Conservation (phyloP, 1,140 invertebrate genomes). For the Doryteuthis pealeii region DNA sequence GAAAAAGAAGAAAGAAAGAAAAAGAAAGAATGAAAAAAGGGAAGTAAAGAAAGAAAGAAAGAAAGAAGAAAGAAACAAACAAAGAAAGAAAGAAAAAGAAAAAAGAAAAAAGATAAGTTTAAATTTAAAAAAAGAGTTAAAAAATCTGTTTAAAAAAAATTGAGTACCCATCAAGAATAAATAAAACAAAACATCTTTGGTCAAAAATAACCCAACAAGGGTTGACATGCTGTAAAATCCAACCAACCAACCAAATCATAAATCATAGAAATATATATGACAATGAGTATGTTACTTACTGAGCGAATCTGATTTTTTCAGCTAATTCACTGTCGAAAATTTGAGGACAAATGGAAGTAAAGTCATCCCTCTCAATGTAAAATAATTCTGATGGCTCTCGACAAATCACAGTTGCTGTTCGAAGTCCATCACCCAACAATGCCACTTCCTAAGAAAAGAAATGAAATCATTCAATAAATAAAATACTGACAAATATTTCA, state of each 20-base stretch:
- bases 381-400: slow-evolving; percentile 37
- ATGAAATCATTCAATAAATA: background rate
- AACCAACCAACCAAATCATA: too few species aligned
- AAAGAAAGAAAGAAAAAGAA: background rate
- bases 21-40: background rate
- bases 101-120: background rate
- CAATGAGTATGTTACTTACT: slow-evolving; percentile 28
- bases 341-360: slow-evolving; percentile 31
- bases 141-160: too few species aligned
- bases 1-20: background rate
- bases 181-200: too few species aligned
- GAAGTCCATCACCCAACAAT: slow-evolving; percentile 32
- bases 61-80: background rate
- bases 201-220: too few species aligned
- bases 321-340: slow-evolving; percentile 30
- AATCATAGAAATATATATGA: too few species aligned
- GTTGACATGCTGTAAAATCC: too few species aligned
- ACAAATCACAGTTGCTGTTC: slow-evolving; percentile 35
- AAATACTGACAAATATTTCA: background rate
- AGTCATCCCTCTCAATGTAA: slow-evolving; percentile 35
- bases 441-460: slow-evolving; percentile 43
- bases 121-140: too few species aligned
- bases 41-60: background rate
- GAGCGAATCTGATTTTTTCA: slow-evolving; percentile 33
- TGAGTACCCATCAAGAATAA: too few species aligned